Base-by-base conservation (phyloP, 2,797 vertebrate genomes). In the Gila robusta region DNA sequence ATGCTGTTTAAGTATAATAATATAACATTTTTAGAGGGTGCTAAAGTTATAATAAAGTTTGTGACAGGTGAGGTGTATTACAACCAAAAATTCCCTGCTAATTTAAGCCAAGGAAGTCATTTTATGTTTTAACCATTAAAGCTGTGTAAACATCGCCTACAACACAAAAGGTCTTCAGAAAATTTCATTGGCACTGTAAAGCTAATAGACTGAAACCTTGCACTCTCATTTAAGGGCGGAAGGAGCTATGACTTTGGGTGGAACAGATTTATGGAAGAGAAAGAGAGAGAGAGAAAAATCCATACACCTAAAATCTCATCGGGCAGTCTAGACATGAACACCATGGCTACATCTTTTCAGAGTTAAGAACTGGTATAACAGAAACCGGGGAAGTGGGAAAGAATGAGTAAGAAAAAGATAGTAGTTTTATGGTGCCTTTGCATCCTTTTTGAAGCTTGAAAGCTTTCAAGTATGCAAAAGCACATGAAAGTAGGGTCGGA, bases 221-320 rank as follows among this genome's bases (percentile, higher is more conserved):
- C 59, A 54, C 14, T 67, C 14, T 32, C 16, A 28, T n/a, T 28
- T 56, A 28, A 56, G 41, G 17, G 44, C 16, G 32, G 62, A 78
- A 37, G 32, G 56, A 70, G 26, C 28, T 64, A 7, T 47, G 37
- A 49, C 35, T 67, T 67, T 32, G n/a, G 67, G 41, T 41, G 79
- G 73, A 35, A 85, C 86, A 89, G 88, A 86, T 86, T 76, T 71
- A 56, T 80, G 21, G 74, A 82, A 74, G 67, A 87, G 84, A 85
- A 54, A 32, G 72, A 92, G 86, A 41, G 23, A 86, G 85, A 92
- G 77, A 91, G 87, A 89, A 90, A 87, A 91, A 91, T 86, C 72
- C 86, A 89, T 89, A 86, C 35, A 86, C 69, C 84, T 59, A 72
- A 82, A 90, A 87, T 87, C 81, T 82, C 79, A 79, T 71, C 54